Conservation (phyloP, 2,888 invertebrate species). For the Fissipunctia ypsillon region DNA sequence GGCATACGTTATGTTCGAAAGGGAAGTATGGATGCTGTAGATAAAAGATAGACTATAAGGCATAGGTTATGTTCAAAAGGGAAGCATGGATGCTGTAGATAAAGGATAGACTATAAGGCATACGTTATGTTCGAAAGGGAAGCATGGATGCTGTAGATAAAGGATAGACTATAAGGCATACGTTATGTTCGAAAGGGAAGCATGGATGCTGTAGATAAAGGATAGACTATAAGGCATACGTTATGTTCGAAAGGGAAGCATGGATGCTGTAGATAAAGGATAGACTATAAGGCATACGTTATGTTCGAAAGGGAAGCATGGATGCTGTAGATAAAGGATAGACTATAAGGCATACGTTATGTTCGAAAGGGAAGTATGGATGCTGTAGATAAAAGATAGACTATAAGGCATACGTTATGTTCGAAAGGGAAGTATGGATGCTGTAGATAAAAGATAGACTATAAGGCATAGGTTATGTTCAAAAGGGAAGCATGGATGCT, state of each 20-base stretch:
- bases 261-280: not conserved
- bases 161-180: too few relatives aligned
- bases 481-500: not conserved
- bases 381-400: not conserved
- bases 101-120: too few relatives aligned
- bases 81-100: not conserved
- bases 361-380: not conserved
- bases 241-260: not conserved
- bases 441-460: not conserved
- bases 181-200: not conserved
- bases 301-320: not conserved
- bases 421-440: not conserved
- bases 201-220: not conserved
- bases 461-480: too few relatives aligned
- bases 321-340: not conserved
- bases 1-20: too few relatives aligned
- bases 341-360: too few relatives aligned
- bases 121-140: not conserved
- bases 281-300: too few relatives aligned
- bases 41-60: too few relatives aligned
- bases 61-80: too few relatives aligned
- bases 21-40: not conserved
- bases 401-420: too few relatives aligned
- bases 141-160: not conserved
- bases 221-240: too few relatives aligned